Evolutionary conservation across 2,797 vertebrate genomes (phyloP).

Genomic region (Sus cebifrons): DNA sequence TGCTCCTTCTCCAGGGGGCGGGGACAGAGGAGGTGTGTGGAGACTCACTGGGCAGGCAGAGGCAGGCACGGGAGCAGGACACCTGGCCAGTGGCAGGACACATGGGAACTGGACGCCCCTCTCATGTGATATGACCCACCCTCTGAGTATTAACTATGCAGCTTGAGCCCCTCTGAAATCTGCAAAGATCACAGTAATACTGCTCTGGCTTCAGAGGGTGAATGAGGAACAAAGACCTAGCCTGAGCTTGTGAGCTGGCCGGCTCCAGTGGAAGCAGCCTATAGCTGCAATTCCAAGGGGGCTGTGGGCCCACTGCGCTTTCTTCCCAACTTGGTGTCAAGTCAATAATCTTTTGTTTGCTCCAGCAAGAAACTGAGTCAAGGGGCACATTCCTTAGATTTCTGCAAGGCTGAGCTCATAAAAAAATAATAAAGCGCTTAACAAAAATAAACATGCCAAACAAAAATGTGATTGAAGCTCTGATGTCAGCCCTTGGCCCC

Average conservation of each 20-base stretch:
- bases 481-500: slow-evolving; percentile 71
- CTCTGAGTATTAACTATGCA: neutral
- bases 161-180: neutral
- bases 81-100: too few relatives aligned
- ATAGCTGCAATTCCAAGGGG: neutral
- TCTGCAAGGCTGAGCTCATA: slow-evolving; percentile 75
- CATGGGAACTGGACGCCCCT: neutral
- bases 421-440: slow-evolving; percentile 63
- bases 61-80: neutral
- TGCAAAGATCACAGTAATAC: neutral
- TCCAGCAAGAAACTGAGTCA: slow-evolving; percentile 73
- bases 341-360: slow-evolving; percentile 82
- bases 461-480: slow-evolving; percentile 67
- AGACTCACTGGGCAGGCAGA: neutral
- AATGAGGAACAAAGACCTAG: neutral
- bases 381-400: slow-evolving; percentile 80
- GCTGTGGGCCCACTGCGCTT: neutral
- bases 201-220: neutral
- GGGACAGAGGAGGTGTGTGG: rapidly evolving
- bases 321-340: slow-evolving; percentile 69
- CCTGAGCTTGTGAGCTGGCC: rapidly evolving
- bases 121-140: rapidly evolving
- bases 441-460: slow-evolving; percentile 61
- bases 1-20: neutral
- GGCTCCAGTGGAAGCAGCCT: neutral